Conservation (phyloP, 2,113 vertebrate species). For the Myxocyprinus asiaticus region DNA sequence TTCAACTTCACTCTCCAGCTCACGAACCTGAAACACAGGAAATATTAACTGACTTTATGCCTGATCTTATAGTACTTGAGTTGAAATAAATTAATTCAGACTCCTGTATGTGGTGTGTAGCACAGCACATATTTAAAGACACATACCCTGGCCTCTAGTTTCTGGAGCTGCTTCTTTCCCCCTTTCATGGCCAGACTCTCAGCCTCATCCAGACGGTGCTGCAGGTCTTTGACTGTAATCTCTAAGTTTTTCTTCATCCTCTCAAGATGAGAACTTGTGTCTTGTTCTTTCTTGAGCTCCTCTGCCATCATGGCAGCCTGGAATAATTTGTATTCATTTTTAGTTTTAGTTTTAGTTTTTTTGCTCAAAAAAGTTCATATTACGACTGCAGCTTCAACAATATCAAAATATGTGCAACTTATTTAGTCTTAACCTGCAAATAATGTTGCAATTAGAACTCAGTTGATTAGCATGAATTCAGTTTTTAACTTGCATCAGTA, state of each 20-base stretch:
- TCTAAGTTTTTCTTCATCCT: constrained; percentile 97
- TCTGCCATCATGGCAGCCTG: constrained; percentile 87
- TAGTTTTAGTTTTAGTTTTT: too few relatives aligned
- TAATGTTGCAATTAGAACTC: not conserved
- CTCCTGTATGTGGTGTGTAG: too few relatives aligned
- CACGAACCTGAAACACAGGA: too few relatives aligned
- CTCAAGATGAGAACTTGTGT: constrained; percentile 87
- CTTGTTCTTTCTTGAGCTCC: constrained; percentile 89
- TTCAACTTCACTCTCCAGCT: too few relatives aligned
- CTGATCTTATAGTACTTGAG: too few relatives aligned
- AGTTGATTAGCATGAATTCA: not conserved
- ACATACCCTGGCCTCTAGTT: constrained; percentile 58
- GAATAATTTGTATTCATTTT: too few relatives aligned
- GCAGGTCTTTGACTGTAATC: constrained; percentile 76
- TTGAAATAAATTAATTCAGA: too few relatives aligned
- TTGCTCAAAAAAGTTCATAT: too few relatives aligned
- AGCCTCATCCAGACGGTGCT: constrained; percentile 88
- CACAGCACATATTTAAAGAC: too few relatives aligned
- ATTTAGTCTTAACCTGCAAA: too few relatives aligned
- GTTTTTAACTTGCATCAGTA: constrained; percentile 69
- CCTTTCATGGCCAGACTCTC: constrained; percentile 86
- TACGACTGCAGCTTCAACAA: not conserved
- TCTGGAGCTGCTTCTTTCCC: constrained; percentile 87
- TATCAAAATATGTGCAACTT: too few relatives aligned
- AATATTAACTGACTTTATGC: too few relatives aligned